Base-by-base conservation (phyloP, 2,888 invertebrate species). In the Anorthoa munda region DNA sequence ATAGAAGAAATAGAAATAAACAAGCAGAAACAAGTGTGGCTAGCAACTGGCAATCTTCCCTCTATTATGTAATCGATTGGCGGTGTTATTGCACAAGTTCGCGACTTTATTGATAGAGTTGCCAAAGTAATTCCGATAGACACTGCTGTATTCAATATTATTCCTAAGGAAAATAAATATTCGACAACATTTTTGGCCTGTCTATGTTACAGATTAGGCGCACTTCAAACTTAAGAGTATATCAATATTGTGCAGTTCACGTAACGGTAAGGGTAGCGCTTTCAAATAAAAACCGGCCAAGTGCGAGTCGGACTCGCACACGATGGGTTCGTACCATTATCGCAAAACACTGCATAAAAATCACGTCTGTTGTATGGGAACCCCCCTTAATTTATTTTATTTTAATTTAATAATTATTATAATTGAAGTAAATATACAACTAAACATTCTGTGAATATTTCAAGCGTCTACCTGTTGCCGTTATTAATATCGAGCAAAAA, bases 41-140 rank as follows among this genome's bases (percentile, higher is more conserved):
- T 66, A 79, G 81, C 77, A 79, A 85, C 84, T 81, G 87, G 89
- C 88, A 92, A 91, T 92, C 91, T 91, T 90, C 87, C 90, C 81
- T 90, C 89, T 91, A 93, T 92, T 92, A 91, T 89, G 89, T 93
- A 93, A 94, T 94, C 91, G 92, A 92, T 92, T 87, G 91, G 89
- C 90, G 89, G 90, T 91, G 92, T 94, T 95, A 95, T 95, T 95
- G 93, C 94, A 85, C 90, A 95, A 95, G 94, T 95, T 96, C 79
- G 84, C 88, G 91, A 91, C 93, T 91, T 94, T 96, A 95, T 95
- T 95, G 94, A 95, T 94, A 93, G 93, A 95, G 95, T 95, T 95
- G 88, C 88, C 90, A 81, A 96, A 95, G 93, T 95, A 93, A 94
- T 94, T 92, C 87, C 91, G 87, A 91, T 89, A 87, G 90, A 91